A percentile compares a stretch with the other conserved stretches of the same genome.
These are phyloP conservation scores for Progne subis DNA, from an alignment of 2,113 vertebrate species.

Conservation along the genomic window DNA sequence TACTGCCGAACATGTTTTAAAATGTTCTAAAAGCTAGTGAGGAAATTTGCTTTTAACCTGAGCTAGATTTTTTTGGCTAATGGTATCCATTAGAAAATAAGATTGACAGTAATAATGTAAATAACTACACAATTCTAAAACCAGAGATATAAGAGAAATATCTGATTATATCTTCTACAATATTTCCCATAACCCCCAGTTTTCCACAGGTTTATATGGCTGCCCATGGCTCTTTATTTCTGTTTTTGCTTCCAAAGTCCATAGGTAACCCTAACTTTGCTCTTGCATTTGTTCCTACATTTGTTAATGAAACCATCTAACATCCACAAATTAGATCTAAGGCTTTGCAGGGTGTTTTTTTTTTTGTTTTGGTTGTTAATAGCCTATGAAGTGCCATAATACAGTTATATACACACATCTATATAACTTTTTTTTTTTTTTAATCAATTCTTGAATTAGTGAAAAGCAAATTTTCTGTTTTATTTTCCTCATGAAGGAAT, in stretches of 20 bases:
- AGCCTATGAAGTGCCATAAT: not conserved
- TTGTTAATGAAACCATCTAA: not conserved
- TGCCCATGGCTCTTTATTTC: not conserved
- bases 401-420: not conserved
- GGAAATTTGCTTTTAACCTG: not conserved
- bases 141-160: not conserved
- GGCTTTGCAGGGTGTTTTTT: not conserved
- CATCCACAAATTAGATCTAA: not conserved
- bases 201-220: not conserved
- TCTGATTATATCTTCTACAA: not conserved
- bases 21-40: not conserved
- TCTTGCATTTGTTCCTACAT: not conserved
- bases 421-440: not conserved
- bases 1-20: not conserved
- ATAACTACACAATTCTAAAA: not conserved
- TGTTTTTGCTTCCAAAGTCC: not conserved
- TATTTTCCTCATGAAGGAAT: not conserved
- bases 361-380: not conserved
- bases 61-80: not conserved
- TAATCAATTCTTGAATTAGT: not conserved
- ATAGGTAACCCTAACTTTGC: not conserved
- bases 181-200: not conserved
- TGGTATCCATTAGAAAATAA: not conserved
- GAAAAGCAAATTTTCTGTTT: not conserved
- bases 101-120: not conserved